Evolutionary conservation across 2,113 vertebrate genomes (phyloP), one percentile per base, ranked within the genome.

Genomic region (Blennius ocellaris): DNA sequence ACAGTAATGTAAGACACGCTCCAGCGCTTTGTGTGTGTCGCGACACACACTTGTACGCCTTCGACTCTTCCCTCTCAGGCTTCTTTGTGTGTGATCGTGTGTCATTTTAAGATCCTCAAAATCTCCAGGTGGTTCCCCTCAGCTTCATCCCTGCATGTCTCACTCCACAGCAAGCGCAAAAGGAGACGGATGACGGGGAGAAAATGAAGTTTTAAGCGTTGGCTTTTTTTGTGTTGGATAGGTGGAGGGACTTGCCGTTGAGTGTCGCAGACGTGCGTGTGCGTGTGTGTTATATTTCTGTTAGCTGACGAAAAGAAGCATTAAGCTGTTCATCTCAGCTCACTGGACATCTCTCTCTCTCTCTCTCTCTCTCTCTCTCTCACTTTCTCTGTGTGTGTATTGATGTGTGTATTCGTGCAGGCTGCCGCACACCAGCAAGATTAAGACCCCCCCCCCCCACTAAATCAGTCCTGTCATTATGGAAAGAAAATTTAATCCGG

Each of bases 1-100:
- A 63, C 63, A 81, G 81, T 75, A 30, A 82, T 84, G 78, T 64
- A 73, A 78, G 83, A 76, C 74, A 76, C 0, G 40, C 56, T 41
- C 30, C 15, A 11, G 16, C 39, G 48, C 57, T 43, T 38, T 54
- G 58, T 43, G 45, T 40, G 47, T 48, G 14, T n/a, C 21, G 21
- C 2, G 21, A 30, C 2, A 30, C 21, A 30, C 21, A 9, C 39
- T 62, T 43, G 41, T 43, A 43, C 41, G 0, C 2, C 41, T 30
- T 30, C 21, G 21, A 43, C 41, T 43, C 41, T 43, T 43, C 9
- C 51, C 36, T 64, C 1, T 6, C 15, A 5, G 40, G 44, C 49
- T 2, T 70, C 48, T 40, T 49, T 38, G 60, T 17, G 39, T 36
- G 43, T 47, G 44, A 73, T 66, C 44, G 5, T 53, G 53, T 81